Evolutionary conservation across 2,797 vertebrate species (phyloP), one percentile per base, ranked within the genome.

Genomic region (Parambassis ranga): DNA sequence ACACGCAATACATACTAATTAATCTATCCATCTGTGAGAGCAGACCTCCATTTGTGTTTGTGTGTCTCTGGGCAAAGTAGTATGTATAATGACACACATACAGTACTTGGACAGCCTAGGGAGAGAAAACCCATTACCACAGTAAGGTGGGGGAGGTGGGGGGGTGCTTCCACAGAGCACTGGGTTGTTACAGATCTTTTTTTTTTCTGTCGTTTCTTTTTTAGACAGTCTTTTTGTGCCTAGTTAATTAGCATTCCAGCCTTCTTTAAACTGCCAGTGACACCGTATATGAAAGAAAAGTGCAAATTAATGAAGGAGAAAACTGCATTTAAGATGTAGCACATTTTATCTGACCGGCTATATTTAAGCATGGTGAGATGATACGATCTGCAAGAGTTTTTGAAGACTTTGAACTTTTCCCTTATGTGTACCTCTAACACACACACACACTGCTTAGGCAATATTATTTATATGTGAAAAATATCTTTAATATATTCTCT

Each of bases 201-300:
- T 53, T 48, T 57, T 43, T 47, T 36, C 56, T 46, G 30, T 46
- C 28, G 13, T 61, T 69, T 67, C 48, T 46, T 65, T 73, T 63
- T 67, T n/a, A 42, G 44, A 61, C 78, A 65, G 75, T 48, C 60
- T 84, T 86, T 81, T 78, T 79, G 60, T 69, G 38, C 37, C 62
- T 46, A 16, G 35, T 53, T 84, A 85, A 90, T 91, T 88, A 68
- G 75, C 65, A 85, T 77, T 73, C 70, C 44, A 61, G 41, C 46
- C 41, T 52, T 63, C 50, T 75, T 82, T 63, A 71, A 87, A 84
- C 75, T 52, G 31, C 22, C 66, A 70, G 60, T 66, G 50, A 79
- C 46, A 71, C 49, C 5, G 2, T 42, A 31, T 67, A 39, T 81
- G 72, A 73, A 77, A 64, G 68, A 73, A 81, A 73, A 70, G 24